Evolutionary conservation across 2,797 vertebrate species (phyloP), one percentile per base, ranked within the genome.

Genomic region (Orestias chungarensis): DNA sequence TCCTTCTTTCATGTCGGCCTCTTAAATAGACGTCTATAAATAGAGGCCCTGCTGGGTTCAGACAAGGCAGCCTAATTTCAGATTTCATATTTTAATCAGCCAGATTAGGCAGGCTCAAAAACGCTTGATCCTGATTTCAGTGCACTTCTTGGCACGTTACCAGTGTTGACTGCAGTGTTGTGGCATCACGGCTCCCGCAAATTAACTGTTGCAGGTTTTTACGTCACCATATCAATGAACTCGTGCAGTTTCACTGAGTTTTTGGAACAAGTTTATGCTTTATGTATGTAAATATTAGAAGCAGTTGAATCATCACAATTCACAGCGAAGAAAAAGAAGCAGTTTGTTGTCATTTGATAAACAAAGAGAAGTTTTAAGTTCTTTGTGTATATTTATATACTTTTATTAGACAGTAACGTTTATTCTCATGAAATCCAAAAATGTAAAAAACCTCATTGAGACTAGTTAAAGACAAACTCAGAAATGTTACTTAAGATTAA

Each of bases 21-120:
- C 74, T 74, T 73, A 81, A 82, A 72, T 66, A 27, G 49, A 52
- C n/a, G 23, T 80, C 85, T 88, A 83, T 82, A 78, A 85, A 83
- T 87, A 87, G 78, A 74, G 18, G 15, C 35, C 49, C 31, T 78
- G 69, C 62, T 2, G 33, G 49, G 15, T 75, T 71, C 67, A 71
- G 25, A 59, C 27, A 1, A 47, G 71, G 47, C 67, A 38, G 66
- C 66, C 66, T 78, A 50, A 74, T 81, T 85, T 79, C 52, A 77
- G 50, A 44, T 73, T 82, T 66, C 65, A 68, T 73, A 61, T 57
- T 73, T 83, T 74, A 50, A 78, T 82, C 72, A 61, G 57, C 47
- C 62, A 2, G 17, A 70, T 61, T 2, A 75, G 62, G 33, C 62
- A 62, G 52, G 43, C 66, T 67, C 59, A 65, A 67, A 46, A 68